Conservation (phyloP, 2,888 invertebrate genomes). For the Drosophila neotestacea region DNA sequence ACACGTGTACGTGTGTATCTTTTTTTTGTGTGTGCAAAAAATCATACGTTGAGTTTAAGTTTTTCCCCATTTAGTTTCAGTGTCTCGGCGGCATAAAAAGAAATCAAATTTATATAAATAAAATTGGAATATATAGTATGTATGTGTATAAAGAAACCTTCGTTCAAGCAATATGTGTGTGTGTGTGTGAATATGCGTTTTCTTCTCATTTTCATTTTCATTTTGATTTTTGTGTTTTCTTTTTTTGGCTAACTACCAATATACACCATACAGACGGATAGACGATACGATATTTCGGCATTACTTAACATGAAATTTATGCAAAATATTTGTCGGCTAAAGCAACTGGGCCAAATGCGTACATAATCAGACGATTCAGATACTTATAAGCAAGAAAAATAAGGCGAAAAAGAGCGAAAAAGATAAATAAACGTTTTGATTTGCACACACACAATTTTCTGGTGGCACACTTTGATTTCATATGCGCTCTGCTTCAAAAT, state of each 20-base stretch:
- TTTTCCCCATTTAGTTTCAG: slow-evolving; percentile 25
- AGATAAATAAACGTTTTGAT: slow-evolving; percentile 43
- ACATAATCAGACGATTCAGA: slow-evolving; percentile 44
- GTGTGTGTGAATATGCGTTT: not conserved
- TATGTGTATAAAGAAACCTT: slow-evolving; percentile 51
- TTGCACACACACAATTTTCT: slow-evolving; percentile 70
- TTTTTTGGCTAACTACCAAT: slow-evolving; percentile 75
- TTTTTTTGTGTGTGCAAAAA: not conserved
- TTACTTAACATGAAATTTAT: slow-evolving; percentile 73
- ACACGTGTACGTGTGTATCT: slow-evolving; percentile 22
- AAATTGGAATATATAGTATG: slow-evolving; percentile 19
- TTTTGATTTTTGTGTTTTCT: slow-evolving; percentile 11
- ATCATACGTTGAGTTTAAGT: not conserved
- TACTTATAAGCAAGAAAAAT: slow-evolving; percentile 8
- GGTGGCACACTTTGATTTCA: slow-evolving; percentile 74
- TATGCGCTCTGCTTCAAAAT: slow-evolving; percentile 25
- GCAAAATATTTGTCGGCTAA: slow-evolving; percentile 57
- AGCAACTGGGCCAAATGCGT: slow-evolving; percentile 54
- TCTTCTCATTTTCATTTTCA: not conserved
- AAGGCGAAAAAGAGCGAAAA: not conserved
- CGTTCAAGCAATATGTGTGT: slow-evolving; percentile 17
- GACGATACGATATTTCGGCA: slow-evolving; percentile 57
- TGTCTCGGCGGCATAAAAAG: slow-evolving; percentile 24
- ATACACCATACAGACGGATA: slow-evolving; percentile 42
- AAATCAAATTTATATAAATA: slow-evolving; percentile 56